Evolutionary conservation across 2,113 vertebrate species (phyloP).

Genomic region (Condylura cristata): DNA sequence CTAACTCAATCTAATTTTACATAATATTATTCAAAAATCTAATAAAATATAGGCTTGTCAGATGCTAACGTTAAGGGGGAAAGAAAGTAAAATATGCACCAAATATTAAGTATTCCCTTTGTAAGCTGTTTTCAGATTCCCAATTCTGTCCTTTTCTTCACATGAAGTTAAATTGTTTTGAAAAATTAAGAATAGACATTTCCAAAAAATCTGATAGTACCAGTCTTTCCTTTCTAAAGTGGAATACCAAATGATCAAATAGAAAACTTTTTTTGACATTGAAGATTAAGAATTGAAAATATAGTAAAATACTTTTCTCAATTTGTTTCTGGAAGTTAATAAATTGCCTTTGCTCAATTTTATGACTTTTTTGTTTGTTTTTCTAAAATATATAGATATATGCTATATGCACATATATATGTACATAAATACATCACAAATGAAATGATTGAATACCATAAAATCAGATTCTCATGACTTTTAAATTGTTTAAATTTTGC

Average conservation of each 20-base stretch:
- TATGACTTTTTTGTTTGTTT: neutral
- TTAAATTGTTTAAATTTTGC: neutral
- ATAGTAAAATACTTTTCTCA: neutral
- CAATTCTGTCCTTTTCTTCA: neutral
- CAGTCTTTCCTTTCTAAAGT: neutral
- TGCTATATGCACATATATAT: neutral
- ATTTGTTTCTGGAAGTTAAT: neutral
- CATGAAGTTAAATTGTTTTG: constrained; percentile 13
- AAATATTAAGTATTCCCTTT: neutral
- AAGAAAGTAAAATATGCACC: neutral
- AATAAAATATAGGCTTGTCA: neutral
- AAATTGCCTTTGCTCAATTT: neutral
- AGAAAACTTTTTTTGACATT: neutral
- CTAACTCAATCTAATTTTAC: constrained; percentile 8
- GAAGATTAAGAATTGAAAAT: neutral
- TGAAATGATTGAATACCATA: neutral
- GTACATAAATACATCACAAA: neutral
- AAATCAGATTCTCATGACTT: neutral
- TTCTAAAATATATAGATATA: no score
- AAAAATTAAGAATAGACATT: neutral
- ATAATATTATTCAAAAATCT: constrained; percentile 20
- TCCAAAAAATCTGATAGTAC: neutral
- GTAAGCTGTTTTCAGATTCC: neutral
- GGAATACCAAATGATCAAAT: neutral
- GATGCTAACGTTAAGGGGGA: neutral